Evolutionary conservation across 2,797 vertebrate species (phyloP), one percentile per base, ranked within the genome.

Genomic region (Alcedo quadribrachys): DNA sequence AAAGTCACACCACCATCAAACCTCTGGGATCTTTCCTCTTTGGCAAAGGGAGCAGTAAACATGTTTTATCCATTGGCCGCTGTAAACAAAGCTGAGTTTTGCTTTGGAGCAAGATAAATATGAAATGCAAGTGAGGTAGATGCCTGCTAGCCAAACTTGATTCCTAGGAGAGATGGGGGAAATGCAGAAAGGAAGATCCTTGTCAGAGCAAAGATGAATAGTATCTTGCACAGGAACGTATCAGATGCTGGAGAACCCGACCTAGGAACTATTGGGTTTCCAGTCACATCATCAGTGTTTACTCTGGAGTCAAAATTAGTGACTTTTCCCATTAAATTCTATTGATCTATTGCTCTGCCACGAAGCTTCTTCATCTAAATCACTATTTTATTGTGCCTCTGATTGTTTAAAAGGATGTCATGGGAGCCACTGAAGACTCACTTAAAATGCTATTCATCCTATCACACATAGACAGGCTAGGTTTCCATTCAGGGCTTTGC

Each of bases 261-360:
- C 6, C 8, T 32, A 92, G 76, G 61, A 92, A 83, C 74, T 88
- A 93, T 96, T 18, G 22, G 63, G 45, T 92, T 93, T 95, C 92
- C 80, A 90, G 76, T 95, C 92, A 95, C 88, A 85, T 96, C 86
- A 85, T 95, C 84, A 94, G 35, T n/a, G 42, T 89, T 93, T 91
- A 90, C 92, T 87, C 88, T 81, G 79, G 74, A 94, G 90, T 83
- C 93, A 94, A 95, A 94, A 94, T 90, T 54, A 89, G 84, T 93
- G 79, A 93, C 66, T 95, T 90, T 71, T 93, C 12, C 88, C 84
- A 92, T 89, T 85, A 93, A 92, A 89, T 82, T 50, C 66, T 76
- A 76, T 93, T 94, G 90, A 96, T 92, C 81, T 89, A 73, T 92
- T 93, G 75, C 91, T 90, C 69, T 58, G 81, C 27, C 51, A 87